phyloP scores from a whole-genome alignment of 2,113 vertebrate species.

The Triplophysa siluroides region DNA sequence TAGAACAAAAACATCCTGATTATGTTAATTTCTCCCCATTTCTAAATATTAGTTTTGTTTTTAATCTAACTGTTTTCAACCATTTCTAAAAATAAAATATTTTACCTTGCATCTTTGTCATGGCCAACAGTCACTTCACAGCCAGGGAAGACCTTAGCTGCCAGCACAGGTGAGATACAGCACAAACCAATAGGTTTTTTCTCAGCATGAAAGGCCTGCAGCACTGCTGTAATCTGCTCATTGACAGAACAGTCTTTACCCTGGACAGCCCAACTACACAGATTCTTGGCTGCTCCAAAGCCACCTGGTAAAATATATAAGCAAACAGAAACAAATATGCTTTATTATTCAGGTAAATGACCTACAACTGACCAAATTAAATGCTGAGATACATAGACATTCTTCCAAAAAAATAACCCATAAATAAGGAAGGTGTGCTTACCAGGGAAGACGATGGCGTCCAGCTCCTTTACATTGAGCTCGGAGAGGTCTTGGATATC shows the following conservation, averaged over 20 bases:
- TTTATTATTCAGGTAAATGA: too few species aligned
- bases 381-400: background rate
- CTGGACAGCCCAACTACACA: conserved; percentile 83
- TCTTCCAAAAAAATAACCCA: background rate
- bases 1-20: too few species aligned
- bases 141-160: conserved; percentile 79
- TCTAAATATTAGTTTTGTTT: background rate
- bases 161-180: conserved; percentile 79
- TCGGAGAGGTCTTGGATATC: conserved; percentile 78
- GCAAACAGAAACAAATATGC: background rate
- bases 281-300: conserved; percentile 80
- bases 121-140: conserved; percentile 79
- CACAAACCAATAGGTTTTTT: conserved; percentile 81
- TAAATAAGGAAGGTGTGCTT: background rate
- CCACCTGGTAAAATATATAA: conserved; percentile 67
- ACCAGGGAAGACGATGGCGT: conserved; percentile 81
- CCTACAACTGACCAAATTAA: background rate
- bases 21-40: background rate
- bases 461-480: conserved; percentile 70
- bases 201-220: conserved; percentile 74
- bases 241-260: conserved; percentile 80
- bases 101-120: conserved; percentile 71
- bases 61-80: background rate
- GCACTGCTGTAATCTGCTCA: conserved; percentile 66
- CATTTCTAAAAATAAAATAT: background rate